phyloP scores from a whole-genome alignment of 1,140 invertebrate genomes.

The Episyrphus balteatus region DNA sequence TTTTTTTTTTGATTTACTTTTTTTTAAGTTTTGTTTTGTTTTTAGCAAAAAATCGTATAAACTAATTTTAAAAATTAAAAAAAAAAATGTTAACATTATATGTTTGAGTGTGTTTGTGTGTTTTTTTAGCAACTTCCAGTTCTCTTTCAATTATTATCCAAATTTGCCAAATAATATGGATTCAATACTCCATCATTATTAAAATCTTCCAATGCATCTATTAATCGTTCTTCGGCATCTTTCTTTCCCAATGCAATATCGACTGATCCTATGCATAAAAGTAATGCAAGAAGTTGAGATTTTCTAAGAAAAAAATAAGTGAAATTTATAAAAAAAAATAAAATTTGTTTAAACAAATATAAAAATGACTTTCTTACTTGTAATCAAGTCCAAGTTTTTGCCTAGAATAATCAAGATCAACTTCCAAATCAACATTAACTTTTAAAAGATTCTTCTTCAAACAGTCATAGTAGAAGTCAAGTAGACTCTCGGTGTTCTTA shows the following conservation, averaged over 20 bases:
- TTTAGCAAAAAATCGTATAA: too few relatives aligned
- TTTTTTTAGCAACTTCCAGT: neutral
- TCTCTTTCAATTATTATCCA: neutral
- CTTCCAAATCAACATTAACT: constrained; percentile 48
- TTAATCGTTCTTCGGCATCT: constrained; percentile 51
- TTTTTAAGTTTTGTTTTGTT: too few relatives aligned
- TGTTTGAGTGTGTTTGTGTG: neutral
- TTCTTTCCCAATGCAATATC: constrained; percentile 59
- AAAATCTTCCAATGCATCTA: constrained; percentile 48
- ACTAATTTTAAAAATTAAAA: too few relatives aligned
- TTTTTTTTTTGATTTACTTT: too few relatives aligned
- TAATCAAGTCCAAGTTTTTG: constrained; percentile 51
- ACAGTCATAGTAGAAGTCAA: constrained; percentile 57
- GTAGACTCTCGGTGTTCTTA: constrained; percentile 44
- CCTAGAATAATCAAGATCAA: constrained; percentile 44
- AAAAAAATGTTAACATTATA: neutral
- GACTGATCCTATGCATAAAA: constrained; percentile 67
- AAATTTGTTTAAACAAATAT: too few relatives aligned
- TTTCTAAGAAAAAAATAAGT: neutral
- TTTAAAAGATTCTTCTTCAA: constrained; percentile 44
- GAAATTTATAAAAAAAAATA: neutral
- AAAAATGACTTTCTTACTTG: constrained; percentile 37
- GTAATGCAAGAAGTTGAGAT: constrained; percentile 58
- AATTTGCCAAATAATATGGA: neutral
- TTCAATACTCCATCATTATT: constrained; percentile 45